A percentile compares a stretch with the other conserved stretches of the same genome.
Conservation (phyloP, 1,140 invertebrate genomes). For the Drosophila hydei region DNA sequence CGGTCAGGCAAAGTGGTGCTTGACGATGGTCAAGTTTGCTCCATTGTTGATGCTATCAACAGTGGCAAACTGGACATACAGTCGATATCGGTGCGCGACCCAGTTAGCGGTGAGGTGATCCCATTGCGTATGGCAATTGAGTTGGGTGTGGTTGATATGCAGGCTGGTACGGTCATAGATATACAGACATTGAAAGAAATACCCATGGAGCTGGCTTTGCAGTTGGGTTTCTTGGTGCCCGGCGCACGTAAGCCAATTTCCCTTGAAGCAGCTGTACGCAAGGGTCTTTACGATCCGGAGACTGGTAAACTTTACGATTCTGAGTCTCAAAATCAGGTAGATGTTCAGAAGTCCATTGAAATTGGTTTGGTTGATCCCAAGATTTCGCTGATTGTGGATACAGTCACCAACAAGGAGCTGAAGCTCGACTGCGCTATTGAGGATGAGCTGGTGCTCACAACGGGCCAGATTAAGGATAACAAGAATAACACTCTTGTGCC, state of each 20-base stretch:
- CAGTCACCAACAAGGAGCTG: conserved; percentile 88
- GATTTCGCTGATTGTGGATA: conserved; percentile 92
- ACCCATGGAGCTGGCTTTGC: conserved; percentile 89
- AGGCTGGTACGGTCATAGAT: conserved; percentile 89
- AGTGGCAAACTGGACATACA: conserved; percentile 90
- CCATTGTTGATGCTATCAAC: conserved; percentile 89
- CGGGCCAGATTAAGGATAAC: conserved; percentile 88
- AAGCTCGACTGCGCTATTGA: conserved; percentile 89
- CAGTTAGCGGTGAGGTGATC: conserved; percentile 89
- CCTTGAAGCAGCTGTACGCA: conserved; percentile 89
- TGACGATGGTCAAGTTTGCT: conserved; percentile 85
- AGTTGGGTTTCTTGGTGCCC: conserved; percentile 88
- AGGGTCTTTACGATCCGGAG: conserved; percentile 89
- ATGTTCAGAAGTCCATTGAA: conserved; percentile 90
- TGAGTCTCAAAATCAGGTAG: conserved; percentile 88
- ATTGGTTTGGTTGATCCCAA: conserved; percentile 92
- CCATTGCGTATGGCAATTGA: conserved; percentile 90
- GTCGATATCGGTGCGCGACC: conserved; percentile 89
- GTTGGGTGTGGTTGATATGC: conserved; percentile 90
- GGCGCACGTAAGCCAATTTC: conserved; percentile 89
- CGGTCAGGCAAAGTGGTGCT: conserved; percentile 71
- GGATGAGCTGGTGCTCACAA: conserved; percentile 87
- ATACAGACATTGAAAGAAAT: conserved; percentile 88
- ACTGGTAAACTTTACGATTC: conserved; percentile 90
- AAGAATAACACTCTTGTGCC: conserved; percentile 88